A percentile compares a stretch with the other conserved stretches of the same genome.
phyloP scores from a whole-genome alignment of 2,797 vertebrate genomes.

The Neosilurus mollespiculum region DNA sequence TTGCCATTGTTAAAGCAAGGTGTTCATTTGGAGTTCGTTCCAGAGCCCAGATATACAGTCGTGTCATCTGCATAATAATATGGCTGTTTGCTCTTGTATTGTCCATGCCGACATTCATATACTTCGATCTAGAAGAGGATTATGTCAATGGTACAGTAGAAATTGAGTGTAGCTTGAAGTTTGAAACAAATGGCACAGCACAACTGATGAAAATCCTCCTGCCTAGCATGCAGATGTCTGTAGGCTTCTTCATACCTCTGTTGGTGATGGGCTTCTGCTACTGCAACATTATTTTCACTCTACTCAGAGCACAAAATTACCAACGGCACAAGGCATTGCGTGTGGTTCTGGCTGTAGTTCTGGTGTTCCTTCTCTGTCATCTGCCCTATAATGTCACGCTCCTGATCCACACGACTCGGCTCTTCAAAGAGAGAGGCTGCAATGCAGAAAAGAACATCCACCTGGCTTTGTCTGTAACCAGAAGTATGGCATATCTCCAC shows the following conservation, averaged over 20 bases:
- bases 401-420: constrained; percentile 68
- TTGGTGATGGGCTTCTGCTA: constrained; percentile 85
- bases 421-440: constrained; percentile 72
- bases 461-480: constrained; percentile 64
- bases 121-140: constrained; percentile 66
- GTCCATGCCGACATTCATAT: constrained; percentile 79
- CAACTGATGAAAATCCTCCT: constrained; percentile 75
- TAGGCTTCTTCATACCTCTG: constrained; percentile 86
- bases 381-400: constrained; percentile 84
- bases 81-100: constrained; percentile 77
- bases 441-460: constrained; percentile 53
- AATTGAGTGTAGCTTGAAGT: constrained; percentile 74
- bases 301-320: constrained; percentile 78
- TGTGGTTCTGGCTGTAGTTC: constrained; percentile 81
- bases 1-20: constrained; percentile 86
- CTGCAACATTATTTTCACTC: constrained; percentile 71
- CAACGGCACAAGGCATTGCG: constrained; percentile 84
- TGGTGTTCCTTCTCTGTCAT: constrained; percentile 84
- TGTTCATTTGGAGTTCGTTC: constrained; percentile 77
- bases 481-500: constrained; percentile 85
- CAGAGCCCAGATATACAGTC: constrained; percentile 65
- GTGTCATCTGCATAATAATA: constrained; percentile 73
- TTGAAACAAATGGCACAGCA: constrained; percentile 60
- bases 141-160: fast-evolving
- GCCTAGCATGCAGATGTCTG: constrained; percentile 76